Evolutionary conservation across 2,797 vertebrate genomes (phyloP), one percentile per base, ranked within the genome.

Genomic region (Buphagus erythrorhynchus): DNA sequence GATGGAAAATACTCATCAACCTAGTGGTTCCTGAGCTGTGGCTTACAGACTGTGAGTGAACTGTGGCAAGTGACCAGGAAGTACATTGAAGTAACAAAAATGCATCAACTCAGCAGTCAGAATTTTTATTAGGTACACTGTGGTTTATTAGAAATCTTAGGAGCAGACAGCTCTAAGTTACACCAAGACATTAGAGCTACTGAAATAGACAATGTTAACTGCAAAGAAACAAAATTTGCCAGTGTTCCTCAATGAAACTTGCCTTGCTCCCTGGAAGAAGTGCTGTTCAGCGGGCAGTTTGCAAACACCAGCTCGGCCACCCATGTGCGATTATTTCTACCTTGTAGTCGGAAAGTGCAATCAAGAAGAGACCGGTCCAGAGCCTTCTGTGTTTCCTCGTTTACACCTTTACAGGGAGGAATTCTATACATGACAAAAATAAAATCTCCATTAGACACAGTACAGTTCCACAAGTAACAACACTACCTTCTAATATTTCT

Each of bases 291-390:
- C 0, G 99, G 99, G 93, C 99, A 99, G 97, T 99, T 99, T 91
- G 99, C 98, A 97, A 99, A 98, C 73, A 99, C 98, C 96, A 99
- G 98, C 96, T 99, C 99, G 75, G 99, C 99, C 95, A 99, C 99
- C 99, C 99, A 99, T 0, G 99, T 99, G 90, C 99, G 98, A 96
- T 99, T 99, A 97, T 99, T 99, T 95, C 99, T 99, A 94, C 99
- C 99, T 98, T 99, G 99, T 93, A 99, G 97, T 66, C 99, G 98
- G 98, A 99, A 99, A 97, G 99, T 99, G 98, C 99, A 99, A 98
- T 99, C 99, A 67, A 99, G 98, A 63, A 99, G 98, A 75, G 99
- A 99, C n/a, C 99, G 99, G 68, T 99, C 99, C 78, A 99, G 98
- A 94, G 99, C 98, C 97, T 98, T 99, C 96, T 99, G 99, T 0